A percentile compares a stretch with the other conserved stretches of the same genome.
Evolutionary conservation across 2,888 invertebrate species (phyloP).

Genomic region (Bibio marci): DNA sequence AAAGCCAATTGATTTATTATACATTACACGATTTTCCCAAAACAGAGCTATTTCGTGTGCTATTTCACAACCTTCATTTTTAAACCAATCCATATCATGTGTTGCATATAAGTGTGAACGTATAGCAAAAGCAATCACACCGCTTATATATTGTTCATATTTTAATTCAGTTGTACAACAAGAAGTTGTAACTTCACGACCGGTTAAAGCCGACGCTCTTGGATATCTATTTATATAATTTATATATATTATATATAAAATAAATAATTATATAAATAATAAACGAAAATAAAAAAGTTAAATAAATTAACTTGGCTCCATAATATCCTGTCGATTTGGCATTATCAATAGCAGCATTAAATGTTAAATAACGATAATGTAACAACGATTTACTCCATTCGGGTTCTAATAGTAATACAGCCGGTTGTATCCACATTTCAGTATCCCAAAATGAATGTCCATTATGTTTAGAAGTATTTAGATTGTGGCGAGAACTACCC

Average conservation of each 20-base stretch:
- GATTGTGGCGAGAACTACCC: slow-evolving; percentile 16
- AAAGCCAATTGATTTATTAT: slow-evolving; percentile 30
- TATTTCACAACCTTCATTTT: slow-evolving; percentile 34
- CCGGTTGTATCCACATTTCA: slow-evolving; percentile 44
- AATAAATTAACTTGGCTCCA: slow-evolving; percentile 32
- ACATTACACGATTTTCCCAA: slow-evolving; percentile 36
- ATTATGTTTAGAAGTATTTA: slow-evolving; percentile 25
- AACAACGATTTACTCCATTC: slow-evolving; percentile 32
- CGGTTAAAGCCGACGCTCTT: slow-evolving; percentile 45
- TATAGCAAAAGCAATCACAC: slow-evolving; percentile 37
- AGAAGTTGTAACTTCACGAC: slow-evolving; percentile 39
- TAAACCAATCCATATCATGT: slow-evolving; percentile 19
- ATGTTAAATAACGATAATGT: slow-evolving; percentile 34
- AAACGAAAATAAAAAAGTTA: no score
- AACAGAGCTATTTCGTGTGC: slow-evolving; percentile 39
- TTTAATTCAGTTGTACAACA: slow-evolving; percentile 38
- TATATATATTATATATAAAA: no score
- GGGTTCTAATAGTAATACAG: slow-evolving; percentile 34
- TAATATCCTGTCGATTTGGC: slow-evolving; percentile 34
- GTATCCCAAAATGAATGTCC: slow-evolving; percentile 50
- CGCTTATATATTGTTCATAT: slow-evolving; percentile 40
- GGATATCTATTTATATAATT: slow-evolving; percentile 29
- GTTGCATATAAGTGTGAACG: slow-evolving; percentile 19
- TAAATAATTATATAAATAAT: no score
- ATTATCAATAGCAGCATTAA: slow-evolving; percentile 33